Base-by-base conservation (phyloP, 2,113 vertebrate species). In the Cryptomyrus ogoouensis region DNA sequence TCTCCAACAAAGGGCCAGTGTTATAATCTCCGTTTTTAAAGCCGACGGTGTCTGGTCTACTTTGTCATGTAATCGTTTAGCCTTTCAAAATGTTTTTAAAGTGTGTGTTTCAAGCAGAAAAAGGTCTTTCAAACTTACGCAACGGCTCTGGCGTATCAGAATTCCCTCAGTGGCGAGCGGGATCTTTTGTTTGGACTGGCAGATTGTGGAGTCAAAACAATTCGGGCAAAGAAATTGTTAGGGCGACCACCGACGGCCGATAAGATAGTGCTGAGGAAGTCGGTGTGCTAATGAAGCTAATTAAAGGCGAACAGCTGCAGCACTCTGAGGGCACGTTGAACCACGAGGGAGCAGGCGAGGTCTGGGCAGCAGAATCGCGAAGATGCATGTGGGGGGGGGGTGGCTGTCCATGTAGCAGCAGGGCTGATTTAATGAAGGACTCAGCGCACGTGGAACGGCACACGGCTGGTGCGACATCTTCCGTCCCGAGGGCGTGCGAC, bases 271-370 rank as follows among this genome's bases (percentile, higher is more conserved):
- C 80, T 47, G 83, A 84, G 83, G 17, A 46, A 46, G 42, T 47
- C 83, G 9, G 83, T 24, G 83, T n/a, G 46, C 83, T 84, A 84
- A 84, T 84, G 39, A 84, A 84, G 46, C 83, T 84, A 84, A 84
- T 84, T 84, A 84, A 84, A 84, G 2, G 0, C 74, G 13, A 42
- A 80, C 74, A 80, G 35, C 83, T 84, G 83, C 83, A 47, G 39
- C 21, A 84, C 42, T 47, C 39, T 47, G 19, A 47, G 83, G 83
- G 44, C 44, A 84, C 39, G 47, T 46, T 13, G 83, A 84, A 47
- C 44, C 83, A 84, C 42, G 39, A n/a, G 83, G 44, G 83, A 84
- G 3, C 19, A 21, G 8, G 80, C 80, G 1, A 83, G 42, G 80
- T 47, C 80, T 83, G 80, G 7, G 21, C 80, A 4, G 21, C 19